Base-by-base conservation (phyloP, 2,888 invertebrate genomes). In the Polyommatus iphigenia region DNA sequence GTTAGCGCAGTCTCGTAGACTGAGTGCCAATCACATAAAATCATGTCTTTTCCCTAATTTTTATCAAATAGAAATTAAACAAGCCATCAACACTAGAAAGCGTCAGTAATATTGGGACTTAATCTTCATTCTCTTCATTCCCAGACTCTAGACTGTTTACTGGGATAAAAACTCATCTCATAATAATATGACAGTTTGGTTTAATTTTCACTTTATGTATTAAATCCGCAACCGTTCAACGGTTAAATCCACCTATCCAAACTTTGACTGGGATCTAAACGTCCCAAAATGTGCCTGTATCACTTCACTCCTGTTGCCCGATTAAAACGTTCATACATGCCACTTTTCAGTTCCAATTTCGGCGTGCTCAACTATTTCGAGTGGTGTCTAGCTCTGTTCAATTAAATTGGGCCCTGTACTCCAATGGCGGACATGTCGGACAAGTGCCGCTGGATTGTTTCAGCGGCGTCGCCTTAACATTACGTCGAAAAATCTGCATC, bases 391-490 rank as follows among this genome's bases (percentile, higher is more conserved):
- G 79, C 79, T 80, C 80, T 83, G 84, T 87, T 84, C 88, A 85
- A 86, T 87, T 87, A 85, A 85, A 87, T 82, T 85, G 84, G 83
- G 81, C 72, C 83, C 82, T 84, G 83, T 82, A 78, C 80, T 79
- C 79, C 78, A 79, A 76, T 76, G 81, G 76, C 57, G 79, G 77
- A 79, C 79, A 79, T 81, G 83, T 83, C 80, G 73, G 79, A 81
- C 78, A 79, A 80, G 79, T 78, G 78, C 78, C 79, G 78, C 79
- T 78, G 77, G 76, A 79, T 80, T 79, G 77, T 79, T 80, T 79
- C 77, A 76, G 50, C 57, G 46, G 32, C 71, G 62, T 29, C 54
- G 50, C 75, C 54, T 79, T 78, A 67, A 77, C 67, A 77, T 62
- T 59, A 32, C 29, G 18, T 67, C 29, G 24, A 29, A 29, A 13